phyloP scores from a whole-genome alignment of 2,888 invertebrate genomes.

The Hermodice carunculata region DNA sequence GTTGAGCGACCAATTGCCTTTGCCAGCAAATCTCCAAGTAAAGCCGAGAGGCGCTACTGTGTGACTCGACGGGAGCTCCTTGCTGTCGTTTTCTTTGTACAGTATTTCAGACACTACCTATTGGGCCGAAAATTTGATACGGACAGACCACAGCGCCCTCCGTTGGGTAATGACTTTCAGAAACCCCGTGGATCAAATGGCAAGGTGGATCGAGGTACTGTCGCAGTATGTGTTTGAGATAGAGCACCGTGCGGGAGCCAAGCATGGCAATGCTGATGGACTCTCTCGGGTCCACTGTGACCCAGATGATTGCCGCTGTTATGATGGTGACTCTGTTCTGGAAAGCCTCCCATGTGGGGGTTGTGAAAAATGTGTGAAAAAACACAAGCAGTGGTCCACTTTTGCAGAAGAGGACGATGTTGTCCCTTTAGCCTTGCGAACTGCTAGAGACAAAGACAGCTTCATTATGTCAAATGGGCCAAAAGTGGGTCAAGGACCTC shows the following conservation, averaged over 20 bases:
- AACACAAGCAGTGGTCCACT: no score
- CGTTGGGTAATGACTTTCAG: slow-evolving; percentile 36
- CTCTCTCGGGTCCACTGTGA: no score
- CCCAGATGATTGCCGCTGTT: no score
- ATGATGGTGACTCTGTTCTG: no score
- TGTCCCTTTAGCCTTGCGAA: no score
- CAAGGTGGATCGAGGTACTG: slow-evolving; percentile 15
- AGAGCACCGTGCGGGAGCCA: background rate
- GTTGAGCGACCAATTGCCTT: slow-evolving; percentile 28
- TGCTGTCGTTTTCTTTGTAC: slow-evolving; percentile 35
- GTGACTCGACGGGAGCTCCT: slow-evolving; percentile 29
- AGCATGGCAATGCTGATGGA: slow-evolving; percentile 18
- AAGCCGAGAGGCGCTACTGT: slow-evolving; percentile 30
- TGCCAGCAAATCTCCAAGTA: slow-evolving; percentile 33
- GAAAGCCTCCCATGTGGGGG: no score
- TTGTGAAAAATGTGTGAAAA: no score
- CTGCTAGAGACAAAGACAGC: no score
- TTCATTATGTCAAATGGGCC: no score
- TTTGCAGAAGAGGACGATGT: no score
- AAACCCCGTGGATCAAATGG: slow-evolving; percentile 25
- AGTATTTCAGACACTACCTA: slow-evolving; percentile 43
- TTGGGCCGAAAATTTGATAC: slow-evolving; percentile 36
- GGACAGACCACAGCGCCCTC: slow-evolving; percentile 45
- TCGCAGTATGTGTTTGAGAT: slow-evolving; percentile 4
- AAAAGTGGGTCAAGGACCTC: no score